Percentiles rank a stretch among this genome's conserved stretches.
Conservation (phyloP, 2,888 invertebrate genomes). For the Cetonia aurata region DNA sequence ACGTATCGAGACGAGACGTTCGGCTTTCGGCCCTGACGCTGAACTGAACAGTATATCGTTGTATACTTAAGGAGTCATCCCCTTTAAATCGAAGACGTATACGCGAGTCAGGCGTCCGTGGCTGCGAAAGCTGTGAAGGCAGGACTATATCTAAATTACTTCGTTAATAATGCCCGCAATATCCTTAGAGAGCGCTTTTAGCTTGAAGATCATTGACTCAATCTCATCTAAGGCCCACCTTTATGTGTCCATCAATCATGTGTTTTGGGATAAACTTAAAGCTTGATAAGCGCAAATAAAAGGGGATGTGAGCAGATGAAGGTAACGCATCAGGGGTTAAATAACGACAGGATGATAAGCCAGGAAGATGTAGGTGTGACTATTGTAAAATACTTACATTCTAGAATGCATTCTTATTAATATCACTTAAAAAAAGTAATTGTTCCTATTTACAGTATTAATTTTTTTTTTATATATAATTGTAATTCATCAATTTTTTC, state of each 20-base stretch:
- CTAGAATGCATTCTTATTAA: too few relatives aligned
- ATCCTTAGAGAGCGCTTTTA: slow-evolving; percentile 22
- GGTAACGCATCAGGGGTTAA: background rate
- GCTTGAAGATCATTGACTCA: slow-evolving; percentile 31
- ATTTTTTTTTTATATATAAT: too few relatives aligned
- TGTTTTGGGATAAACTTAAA: slow-evolving; percentile 20
- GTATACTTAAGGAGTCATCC: too few relatives aligned
- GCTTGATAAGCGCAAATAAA: slow-evolving; percentile 28
- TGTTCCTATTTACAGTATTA: too few relatives aligned
- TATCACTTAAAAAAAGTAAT: too few relatives aligned
- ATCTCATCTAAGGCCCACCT: slow-evolving; percentile 14
- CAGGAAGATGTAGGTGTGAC: too few relatives aligned
- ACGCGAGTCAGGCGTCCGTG: background rate
- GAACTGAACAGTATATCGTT: background rate
- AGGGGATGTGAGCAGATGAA: slow-evolving; percentile 8
- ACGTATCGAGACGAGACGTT: too few relatives aligned
- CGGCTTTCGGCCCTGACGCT: background rate
- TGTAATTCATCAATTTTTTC: too few relatives aligned
- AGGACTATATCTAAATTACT: slow-evolving; percentile 36
- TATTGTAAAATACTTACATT: too few relatives aligned
- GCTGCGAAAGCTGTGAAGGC: background rate
- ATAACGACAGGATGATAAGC: slow-evolving; percentile 9
- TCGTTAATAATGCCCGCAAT: slow-evolving; percentile 39
- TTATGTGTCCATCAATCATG: slow-evolving; percentile 38
- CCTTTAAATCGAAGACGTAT: too few relatives aligned